A percentile compares a stretch with the other conserved stretches of the same genome.
Conservation (phyloP, 92 coral and sea anemone genomes). For the Ricordea florida region DNA sequence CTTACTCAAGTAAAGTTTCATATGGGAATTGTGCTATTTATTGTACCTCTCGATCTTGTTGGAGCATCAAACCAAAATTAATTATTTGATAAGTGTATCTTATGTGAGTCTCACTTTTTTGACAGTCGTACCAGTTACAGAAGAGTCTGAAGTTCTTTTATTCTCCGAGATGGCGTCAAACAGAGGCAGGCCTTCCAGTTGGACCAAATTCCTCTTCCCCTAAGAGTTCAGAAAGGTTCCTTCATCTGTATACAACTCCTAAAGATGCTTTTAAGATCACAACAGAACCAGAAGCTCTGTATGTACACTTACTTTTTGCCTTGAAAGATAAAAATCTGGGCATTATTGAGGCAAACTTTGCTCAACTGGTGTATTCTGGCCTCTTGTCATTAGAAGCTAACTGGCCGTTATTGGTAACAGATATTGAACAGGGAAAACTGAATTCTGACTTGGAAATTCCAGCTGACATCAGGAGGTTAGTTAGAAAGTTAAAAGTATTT, state of each 20-base stretch:
- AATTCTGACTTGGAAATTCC: slow-evolving; percentile 36
- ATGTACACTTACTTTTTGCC: slow-evolving; percentile 51
- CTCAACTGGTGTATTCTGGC: slow-evolving; percentile 54
- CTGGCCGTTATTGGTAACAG: slow-evolving; percentile 37
- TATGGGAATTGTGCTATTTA: too few species aligned
- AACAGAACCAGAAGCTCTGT: slow-evolving; percentile 50
- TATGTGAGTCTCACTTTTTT: neutral
- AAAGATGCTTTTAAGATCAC: slow-evolving; percentile 33
- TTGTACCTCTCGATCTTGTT: too few species aligned
- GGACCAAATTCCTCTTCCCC: slow-evolving; percentile 65
- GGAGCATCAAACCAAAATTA: too few species aligned
- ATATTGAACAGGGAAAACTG: slow-evolving; percentile 30
- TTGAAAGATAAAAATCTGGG: slow-evolving; percentile 60
- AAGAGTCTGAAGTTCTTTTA: slow-evolving; percentile 54
- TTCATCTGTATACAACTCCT: slow-evolving; percentile 61
- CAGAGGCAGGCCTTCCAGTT: slow-evolving; percentile 44
- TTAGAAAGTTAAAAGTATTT: neutral
- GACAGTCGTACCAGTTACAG: slow-evolving; percentile 43
- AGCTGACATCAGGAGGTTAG: slow-evolving; percentile 31
- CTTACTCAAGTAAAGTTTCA: too few species aligned
- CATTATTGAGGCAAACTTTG: slow-evolving; percentile 51
- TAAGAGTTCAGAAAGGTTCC: slow-evolving; percentile 39
- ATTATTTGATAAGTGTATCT: neutral
- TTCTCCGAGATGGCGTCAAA: slow-evolving; percentile 45
- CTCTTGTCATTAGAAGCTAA: slow-evolving; percentile 38